phyloP scores from a whole-genome alignment of 2,113 vertebrate species.

The Ammospiza caudacuta region DNA sequence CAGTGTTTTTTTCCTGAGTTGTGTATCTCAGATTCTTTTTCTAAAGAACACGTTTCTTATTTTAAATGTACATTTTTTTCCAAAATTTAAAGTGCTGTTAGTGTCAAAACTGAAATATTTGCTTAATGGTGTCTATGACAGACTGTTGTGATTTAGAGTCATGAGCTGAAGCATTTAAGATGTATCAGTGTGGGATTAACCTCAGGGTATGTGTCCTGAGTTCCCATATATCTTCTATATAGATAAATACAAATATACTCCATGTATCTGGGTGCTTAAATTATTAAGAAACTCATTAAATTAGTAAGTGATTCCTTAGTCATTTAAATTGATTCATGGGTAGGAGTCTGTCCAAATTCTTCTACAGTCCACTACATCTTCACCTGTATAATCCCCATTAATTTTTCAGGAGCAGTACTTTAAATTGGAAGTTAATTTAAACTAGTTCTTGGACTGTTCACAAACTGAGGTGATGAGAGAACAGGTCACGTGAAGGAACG shows the following conservation, averaged over 20 bases:
- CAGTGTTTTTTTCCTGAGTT: not conserved
- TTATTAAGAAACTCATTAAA: not conserved
- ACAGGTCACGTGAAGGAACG: not conserved
- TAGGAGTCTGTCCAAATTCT: not conserved
- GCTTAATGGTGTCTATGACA: not conserved
- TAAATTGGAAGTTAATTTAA: not conserved
- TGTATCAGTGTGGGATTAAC: not conserved
- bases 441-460: not conserved
- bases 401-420: not conserved
- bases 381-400: not conserved
- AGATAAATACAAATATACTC: not conserved
- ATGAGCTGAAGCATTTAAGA: not conserved
- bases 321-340: not conserved
- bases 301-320: not conserved
- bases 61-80: not conserved
- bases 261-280: not conserved
- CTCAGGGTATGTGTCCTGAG: not conserved
- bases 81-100: not conserved
- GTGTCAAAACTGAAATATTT: not conserved
- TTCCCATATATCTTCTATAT: not conserved
- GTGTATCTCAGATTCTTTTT: not conserved
- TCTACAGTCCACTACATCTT: not conserved
- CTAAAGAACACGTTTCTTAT: not conserved
- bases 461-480: not conserved
- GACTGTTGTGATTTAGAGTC: not conserved